phyloP scores from a whole-genome alignment of 2,888 invertebrate species.

The Dione vanillae region DNA sequence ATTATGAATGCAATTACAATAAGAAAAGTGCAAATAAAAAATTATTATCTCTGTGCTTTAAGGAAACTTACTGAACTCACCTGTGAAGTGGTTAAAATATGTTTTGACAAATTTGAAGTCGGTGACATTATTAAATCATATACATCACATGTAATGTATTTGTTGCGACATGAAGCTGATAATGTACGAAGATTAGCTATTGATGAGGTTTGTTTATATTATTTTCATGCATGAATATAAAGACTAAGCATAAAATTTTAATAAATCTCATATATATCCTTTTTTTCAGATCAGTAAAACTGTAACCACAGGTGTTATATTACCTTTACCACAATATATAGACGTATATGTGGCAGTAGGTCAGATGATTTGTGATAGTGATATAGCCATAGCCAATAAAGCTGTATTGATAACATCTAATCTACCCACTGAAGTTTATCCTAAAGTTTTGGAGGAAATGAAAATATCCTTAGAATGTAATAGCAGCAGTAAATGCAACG shows the following conservation, averaged over 20 bases:
- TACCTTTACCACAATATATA: slow-evolving; percentile 74
- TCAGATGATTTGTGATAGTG: slow-evolving; percentile 84
- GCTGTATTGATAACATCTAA: slow-evolving; percentile 83
- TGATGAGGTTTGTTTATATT: slow-evolving; percentile 72
- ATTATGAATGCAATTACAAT: too few relatives aligned
- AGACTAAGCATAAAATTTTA: neutral
- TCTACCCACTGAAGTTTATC: slow-evolving; percentile 80
- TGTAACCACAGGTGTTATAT: slow-evolving; percentile 55
- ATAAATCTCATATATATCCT: neutral
- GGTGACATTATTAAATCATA: slow-evolving; percentile 85
- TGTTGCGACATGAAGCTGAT: slow-evolving; percentile 86
- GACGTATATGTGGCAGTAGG: slow-evolving; percentile 83
- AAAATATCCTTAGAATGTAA: slow-evolving; percentile 82
- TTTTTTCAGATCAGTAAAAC: slow-evolving; percentile 69
- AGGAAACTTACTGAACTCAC: slow-evolving; percentile 86
- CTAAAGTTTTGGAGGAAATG: slow-evolving; percentile 82
- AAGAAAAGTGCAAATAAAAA: too few relatives aligned
- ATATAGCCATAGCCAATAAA: slow-evolving; percentile 84
- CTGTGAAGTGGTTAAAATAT: slow-evolving; percentile 86
- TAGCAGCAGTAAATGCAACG: slow-evolving; percentile 86
- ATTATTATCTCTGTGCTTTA: neutral
- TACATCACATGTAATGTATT: slow-evolving; percentile 84
- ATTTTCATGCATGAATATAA: slow-evolving; percentile 8
- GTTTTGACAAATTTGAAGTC: slow-evolving; percentile 86
- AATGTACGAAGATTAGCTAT: slow-evolving; percentile 86